Evolutionary conservation across 2,888 invertebrate species (phyloP), one percentile per base, ranked within the genome.

Genomic region (Aspidiotus destructor): DNA sequence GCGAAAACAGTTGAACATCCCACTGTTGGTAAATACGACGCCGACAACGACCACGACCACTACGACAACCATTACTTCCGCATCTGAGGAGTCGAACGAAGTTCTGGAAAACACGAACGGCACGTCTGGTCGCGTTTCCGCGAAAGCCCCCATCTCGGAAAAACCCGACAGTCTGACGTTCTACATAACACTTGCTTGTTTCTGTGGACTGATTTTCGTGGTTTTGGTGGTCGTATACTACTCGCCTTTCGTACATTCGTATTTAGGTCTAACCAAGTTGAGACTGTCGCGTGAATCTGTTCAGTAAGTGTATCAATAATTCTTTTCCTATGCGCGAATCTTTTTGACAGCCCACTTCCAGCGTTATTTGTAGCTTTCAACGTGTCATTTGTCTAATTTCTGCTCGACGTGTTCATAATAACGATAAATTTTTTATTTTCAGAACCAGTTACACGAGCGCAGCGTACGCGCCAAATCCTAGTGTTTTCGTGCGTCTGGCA

Each of bases 381-480:
- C 28, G 28, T 28, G 28, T 28, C 28, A 28, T 28, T 28, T 28
- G 28, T 28, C 28, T 28, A 28, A 28, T 28, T 28, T 28, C 28
- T 28, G 28, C 28, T 28, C 2, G 28, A 28, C 28, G 28, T 28
- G 28, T 28, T 28, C 28, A 28, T 28, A 28, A 28, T 28, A 28
- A 5, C 1, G 28, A 28, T 28, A 28, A 28, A 55, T 42, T 60
- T 15, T 57, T 60, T 2, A 11, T 61, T 76, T 80, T 73, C 78
- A 87, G 87, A 75, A 87, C 85, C 7, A 86, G 88, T 73, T 89
- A 89, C 77, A 88, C 88, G 60, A 86, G 88, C 72, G 83, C 87
- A 72, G 83, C 87, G 71, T 85, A 89, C 77, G 87, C 83, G 75
- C 88, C 84, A 74, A 88, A 84, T 78, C 88, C 85, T 77, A 88